These are phyloP conservation scores for Ascidia mentula DNA, from an alignment of 23 tunicate species.

Conservation along the genomic window DNA sequence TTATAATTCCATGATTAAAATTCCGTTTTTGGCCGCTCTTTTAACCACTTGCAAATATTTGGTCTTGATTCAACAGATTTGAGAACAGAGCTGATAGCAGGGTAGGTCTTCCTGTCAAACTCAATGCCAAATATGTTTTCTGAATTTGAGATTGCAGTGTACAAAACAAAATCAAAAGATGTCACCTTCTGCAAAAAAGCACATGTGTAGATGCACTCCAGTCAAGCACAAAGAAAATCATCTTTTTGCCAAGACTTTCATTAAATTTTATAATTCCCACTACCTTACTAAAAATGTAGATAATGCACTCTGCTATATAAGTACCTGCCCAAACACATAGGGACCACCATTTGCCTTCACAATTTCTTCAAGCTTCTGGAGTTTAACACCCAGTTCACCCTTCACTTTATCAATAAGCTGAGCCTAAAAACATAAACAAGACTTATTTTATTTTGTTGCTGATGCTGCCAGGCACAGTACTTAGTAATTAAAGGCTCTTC, in stretches of 20 bases:
- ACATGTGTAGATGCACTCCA: no score
- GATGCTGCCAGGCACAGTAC: no score
- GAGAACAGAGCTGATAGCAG: neutral
- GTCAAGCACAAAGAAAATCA: no score
- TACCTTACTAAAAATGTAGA: no score
- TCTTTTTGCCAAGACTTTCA: no score
- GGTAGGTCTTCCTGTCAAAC: neutral
- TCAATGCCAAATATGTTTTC: neutral
- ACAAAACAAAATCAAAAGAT: neutral
- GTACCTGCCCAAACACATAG: constrained; percentile 30
- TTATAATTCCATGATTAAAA: neutral
- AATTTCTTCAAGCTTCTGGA: constrained; percentile 15
- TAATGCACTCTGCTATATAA: no score
- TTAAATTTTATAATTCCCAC: no score
- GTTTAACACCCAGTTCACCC: neutral
- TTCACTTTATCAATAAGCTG: constrained; percentile 2
- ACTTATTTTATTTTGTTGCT: no score
- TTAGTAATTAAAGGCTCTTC: no score
- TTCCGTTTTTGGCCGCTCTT: constrained; percentile 24
- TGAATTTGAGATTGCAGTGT: no score
- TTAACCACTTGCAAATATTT: constrained; percentile 15
- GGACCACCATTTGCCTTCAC: constrained; percentile 14
- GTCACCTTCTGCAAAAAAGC: neutral
- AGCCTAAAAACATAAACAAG: neutral
- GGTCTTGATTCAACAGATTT: neutral